Conservation (phyloP, 2,113 vertebrate genomes). For the Otolemur garnettii region DNA sequence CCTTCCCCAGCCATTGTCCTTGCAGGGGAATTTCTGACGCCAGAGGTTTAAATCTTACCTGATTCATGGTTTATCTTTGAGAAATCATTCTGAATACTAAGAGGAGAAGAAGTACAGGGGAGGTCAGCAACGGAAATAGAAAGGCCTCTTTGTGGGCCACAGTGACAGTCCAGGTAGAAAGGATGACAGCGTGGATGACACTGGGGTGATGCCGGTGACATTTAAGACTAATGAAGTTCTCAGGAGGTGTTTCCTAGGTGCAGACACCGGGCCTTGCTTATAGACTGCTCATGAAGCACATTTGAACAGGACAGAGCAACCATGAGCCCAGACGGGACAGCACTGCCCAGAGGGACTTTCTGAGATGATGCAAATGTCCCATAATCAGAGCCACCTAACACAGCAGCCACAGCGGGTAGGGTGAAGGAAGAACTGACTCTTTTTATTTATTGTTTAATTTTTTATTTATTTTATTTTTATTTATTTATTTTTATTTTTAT, state of each 20-base stretch:
- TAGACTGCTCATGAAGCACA: rapidly evolving
- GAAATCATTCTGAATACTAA: neutral
- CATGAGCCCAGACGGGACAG: rapidly evolving
- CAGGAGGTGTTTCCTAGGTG: rapidly evolving
- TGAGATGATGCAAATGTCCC: rapidly evolving
- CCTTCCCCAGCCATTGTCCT: rapidly evolving
- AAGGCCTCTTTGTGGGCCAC: neutral
- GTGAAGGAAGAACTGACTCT: rapidly evolving
- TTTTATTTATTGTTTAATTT: neutral
- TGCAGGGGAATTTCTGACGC: rapidly evolving
- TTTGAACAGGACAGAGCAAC: neutral
- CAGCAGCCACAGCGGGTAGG: neutral
- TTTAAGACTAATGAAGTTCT: rapidly evolving
- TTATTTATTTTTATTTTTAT: too few relatives aligned
- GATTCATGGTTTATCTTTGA: neutral
- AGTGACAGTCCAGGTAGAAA: too few relatives aligned
- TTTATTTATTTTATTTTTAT: too few relatives aligned
- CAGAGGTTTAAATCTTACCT: neutral
- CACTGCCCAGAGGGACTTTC: rapidly evolving
- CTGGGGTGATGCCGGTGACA: rapidly evolving
- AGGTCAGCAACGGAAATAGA: rapidly evolving
- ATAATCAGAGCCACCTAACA: neutral
- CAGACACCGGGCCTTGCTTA: too few relatives aligned
- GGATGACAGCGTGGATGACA: too few relatives aligned
- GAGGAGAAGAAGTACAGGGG: neutral